Evolutionary conservation across 2,888 invertebrate genomes (phyloP).

Genomic region (Adelphocoris suturalis): DNA sequence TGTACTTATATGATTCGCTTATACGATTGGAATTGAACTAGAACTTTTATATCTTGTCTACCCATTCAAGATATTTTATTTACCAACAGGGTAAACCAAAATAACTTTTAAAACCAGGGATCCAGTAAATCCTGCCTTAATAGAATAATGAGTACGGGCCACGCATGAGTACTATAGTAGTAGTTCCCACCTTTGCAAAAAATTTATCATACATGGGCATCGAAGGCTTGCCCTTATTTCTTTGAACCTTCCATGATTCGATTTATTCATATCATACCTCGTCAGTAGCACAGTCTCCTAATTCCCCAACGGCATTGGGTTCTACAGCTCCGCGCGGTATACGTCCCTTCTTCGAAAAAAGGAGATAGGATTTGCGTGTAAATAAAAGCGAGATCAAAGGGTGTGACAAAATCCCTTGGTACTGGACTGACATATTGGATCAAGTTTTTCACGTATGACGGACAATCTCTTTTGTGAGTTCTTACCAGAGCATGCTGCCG

Average conservation of each 20-base stretch:
- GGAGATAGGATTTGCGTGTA: slow-evolving; percentile 13
- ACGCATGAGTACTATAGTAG: no score
- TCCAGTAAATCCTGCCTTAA: no score
- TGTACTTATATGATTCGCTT: no score
- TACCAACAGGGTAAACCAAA: no score
- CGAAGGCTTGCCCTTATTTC: background rate
- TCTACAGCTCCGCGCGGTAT: background rate
- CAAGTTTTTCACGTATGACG: background rate
- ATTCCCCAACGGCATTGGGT: slow-evolving; percentile 17
- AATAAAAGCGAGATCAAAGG: slow-evolving; percentile 28
- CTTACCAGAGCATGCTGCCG: background rate
- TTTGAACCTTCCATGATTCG: slow-evolving; percentile 27
- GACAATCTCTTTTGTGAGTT: slow-evolving; percentile 4
- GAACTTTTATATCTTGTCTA: no score
- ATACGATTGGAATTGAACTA: no score
- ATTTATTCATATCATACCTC: background rate
- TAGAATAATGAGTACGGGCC: no score
- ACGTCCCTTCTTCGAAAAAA: background rate
- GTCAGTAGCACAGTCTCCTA: background rate
- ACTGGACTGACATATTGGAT: slow-evolving; percentile 1
- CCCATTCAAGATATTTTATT: no score
- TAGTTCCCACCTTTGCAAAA: no score
- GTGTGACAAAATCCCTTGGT: slow-evolving; percentile 12
- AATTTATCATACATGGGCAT: background rate
- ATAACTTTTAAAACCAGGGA: no score